A percentile compares a stretch with the other conserved stretches of the same genome.
Evolutionary conservation across 2,797 vertebrate genomes (phyloP).

Genomic region (Tokudaia tokunoshimensis): DNA sequence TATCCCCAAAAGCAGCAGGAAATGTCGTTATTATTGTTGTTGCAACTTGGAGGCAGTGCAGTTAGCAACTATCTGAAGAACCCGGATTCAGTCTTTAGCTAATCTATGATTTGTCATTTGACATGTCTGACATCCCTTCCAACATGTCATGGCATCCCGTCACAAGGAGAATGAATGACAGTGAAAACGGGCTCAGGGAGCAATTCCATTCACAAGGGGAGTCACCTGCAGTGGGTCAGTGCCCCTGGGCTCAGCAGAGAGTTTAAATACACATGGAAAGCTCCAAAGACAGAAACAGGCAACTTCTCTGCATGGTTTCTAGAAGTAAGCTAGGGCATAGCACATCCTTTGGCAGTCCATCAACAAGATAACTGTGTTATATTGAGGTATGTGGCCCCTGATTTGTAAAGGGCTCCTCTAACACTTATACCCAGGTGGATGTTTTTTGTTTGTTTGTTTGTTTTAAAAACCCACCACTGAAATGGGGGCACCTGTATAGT

Average conservation of each 20-base stretch:
- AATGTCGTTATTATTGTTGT: background rate
- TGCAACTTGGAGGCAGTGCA: background rate
- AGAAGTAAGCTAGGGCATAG: rapidly evolving
- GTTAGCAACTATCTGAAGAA: slow-evolving; percentile 9
- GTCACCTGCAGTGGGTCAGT: rapidly evolving
- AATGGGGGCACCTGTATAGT: background rate
- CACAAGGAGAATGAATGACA: background rate
- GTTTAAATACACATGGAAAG: background rate
- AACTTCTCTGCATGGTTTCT: background rate
- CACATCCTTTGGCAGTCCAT: background rate
- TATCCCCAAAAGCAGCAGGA: background rate
- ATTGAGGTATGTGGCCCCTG: background rate
- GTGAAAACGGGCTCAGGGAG: background rate
- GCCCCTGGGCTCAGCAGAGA: background rate
- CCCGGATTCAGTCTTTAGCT: slow-evolving; percentile 15
- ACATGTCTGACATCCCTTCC: slow-evolving; percentile 31
- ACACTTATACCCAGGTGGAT: background rate
- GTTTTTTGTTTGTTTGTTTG: background rate
- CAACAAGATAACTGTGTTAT: background rate
- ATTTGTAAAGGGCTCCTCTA: background rate
- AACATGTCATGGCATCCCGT: background rate
- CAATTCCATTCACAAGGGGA: background rate
- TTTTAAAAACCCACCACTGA: background rate
- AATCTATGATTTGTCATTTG: slow-evolving; percentile 45
- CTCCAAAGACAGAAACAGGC: background rate